A percentile compares a stretch with the other conserved stretches of the same genome.
phyloP scores from a whole-genome alignment of 2,797 vertebrate species.

The Melanotaenia boesemani region DNA sequence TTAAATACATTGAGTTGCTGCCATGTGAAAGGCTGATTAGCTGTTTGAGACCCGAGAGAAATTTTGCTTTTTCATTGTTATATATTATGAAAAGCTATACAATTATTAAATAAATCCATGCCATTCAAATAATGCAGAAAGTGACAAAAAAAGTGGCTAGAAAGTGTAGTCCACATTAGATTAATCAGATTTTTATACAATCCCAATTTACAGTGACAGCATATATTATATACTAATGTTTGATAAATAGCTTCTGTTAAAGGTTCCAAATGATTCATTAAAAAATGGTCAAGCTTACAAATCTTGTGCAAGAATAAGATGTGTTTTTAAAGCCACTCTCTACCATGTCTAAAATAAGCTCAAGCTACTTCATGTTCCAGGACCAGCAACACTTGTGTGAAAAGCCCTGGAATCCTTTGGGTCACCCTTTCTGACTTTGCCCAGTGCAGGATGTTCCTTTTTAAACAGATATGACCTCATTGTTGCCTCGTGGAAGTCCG shows the following conservation, averaged over 20 bases:
- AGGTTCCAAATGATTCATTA: neutral
- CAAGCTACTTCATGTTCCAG: neutral
- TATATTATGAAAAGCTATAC: too few relatives aligned
- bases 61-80: too few relatives aligned
- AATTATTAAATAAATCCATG: too few relatives aligned
- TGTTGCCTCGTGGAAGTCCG: constrained; percentile 59
- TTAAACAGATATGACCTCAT: constrained; percentile 77
- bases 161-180: too few relatives aligned
- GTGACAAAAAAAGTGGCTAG: too few relatives aligned
- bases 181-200: neutral
- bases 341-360: constrained; percentile 8
- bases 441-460: constrained; percentile 74
- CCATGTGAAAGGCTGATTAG: too few relatives aligned
- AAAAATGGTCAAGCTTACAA: neutral
- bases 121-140: too few relatives aligned
- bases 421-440: constrained; percentile 79
- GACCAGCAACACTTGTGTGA: constrained; percentile 26
- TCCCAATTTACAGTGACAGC: too few relatives aligned
- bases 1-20: too few relatives aligned
- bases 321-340: neutral
- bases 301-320: neutral
- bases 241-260: neutral
- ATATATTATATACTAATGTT: too few relatives aligned
- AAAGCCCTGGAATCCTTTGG: constrained; percentile 36
- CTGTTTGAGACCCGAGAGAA: too few relatives aligned